These are phyloP conservation scores for Elgaria multicarinata DNA, from an alignment of 2,113 vertebrate species.

Conservation along the genomic window DNA sequence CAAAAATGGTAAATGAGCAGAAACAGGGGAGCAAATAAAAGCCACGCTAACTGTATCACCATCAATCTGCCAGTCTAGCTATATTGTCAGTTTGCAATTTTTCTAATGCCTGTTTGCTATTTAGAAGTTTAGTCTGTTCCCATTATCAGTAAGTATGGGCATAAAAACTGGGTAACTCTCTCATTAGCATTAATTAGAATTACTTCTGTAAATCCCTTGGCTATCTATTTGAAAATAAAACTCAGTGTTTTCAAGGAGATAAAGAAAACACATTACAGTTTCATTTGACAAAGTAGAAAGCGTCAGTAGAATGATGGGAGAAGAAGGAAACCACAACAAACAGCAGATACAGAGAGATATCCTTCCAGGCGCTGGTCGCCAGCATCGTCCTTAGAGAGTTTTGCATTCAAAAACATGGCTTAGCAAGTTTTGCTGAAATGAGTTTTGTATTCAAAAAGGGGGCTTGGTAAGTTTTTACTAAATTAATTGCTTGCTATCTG, in stretches of 20 bases:
- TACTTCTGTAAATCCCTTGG: slow-evolving; percentile 26
- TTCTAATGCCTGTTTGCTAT: not conserved
- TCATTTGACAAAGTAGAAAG: slow-evolving; percentile 13
- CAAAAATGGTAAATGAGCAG: not conserved
- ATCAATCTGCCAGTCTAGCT: not conserved
- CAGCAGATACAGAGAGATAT: not conserved
- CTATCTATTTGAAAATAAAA: slow-evolving; percentile 7
- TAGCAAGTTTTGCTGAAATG: not conserved
- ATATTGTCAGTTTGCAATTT: not conserved
- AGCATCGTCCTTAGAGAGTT: not conserved
- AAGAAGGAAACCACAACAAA: not conserved
- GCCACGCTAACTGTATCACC: not conserved
- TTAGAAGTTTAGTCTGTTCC: slow-evolving; percentile 24
- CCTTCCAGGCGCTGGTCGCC: not conserved
- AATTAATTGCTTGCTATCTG: not conserved
- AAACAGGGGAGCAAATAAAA: not conserved
- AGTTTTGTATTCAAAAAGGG: not conserved
- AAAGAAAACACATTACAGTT: not conserved
- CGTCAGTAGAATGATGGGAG: not conserved
- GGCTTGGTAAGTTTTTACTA: not conserved
- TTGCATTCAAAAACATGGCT: not conserved
- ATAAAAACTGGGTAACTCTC: slow-evolving; percentile 16
- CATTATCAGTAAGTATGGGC: not conserved
- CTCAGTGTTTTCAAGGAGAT: not conserved
- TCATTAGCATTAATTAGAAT: slow-evolving; percentile 18